Base-by-base conservation (phyloP, 2,888 invertebrate genomes). In the Kuschelorhynchus macadamiae region DNA sequence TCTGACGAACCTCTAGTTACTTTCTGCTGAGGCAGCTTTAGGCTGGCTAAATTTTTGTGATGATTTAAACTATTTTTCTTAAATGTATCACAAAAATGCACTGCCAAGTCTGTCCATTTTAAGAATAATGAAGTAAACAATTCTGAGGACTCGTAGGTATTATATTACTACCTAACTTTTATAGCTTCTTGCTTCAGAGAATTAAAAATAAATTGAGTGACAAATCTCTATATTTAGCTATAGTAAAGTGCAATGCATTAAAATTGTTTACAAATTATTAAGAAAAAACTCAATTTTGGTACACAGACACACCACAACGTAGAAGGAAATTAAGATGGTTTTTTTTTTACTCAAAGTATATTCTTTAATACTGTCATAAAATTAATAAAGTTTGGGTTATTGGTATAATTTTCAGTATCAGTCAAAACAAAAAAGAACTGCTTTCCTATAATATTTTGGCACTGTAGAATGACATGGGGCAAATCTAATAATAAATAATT, bases 141-240 rank as follows among this genome's bases (percentile, higher is more conserved):
- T 46, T 47, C n/a, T 41, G 53, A 52, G 32, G 59, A 63, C 64
- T 56, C 33, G 9, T 61, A 42, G 61, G 55, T 69, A 69, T 42
- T 69, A 55, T 69, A 69, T 69, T 64, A 69, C 50, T 59, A 69
- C 64, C 64, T 63, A 61, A 57, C 53, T 69, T 69, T 75, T 78
- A 78, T 81, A 78, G 80, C 79, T 80, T 81, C 56, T 75, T 74
- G 81, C 81, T 81, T 81, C 79, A 80, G 79, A 80, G 71, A 76
- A 76, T 71, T 70, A 69, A 72, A 72, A 67, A 75, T 74, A 72
- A 77, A 77, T 75, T 73, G 76, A 78, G 73, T 77, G 77, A 79
- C 72, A 73, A 76, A 77, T 69, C 69, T 69, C 68, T 69, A 69
- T 69, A 69, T 69, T 69, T 69, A 69, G 69, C 69, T 69, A 68